These are phyloP conservation scores for Nycticryphes semicollaris DNA, from an alignment of 2,113 vertebrate species.

Conservation along the genomic window DNA sequence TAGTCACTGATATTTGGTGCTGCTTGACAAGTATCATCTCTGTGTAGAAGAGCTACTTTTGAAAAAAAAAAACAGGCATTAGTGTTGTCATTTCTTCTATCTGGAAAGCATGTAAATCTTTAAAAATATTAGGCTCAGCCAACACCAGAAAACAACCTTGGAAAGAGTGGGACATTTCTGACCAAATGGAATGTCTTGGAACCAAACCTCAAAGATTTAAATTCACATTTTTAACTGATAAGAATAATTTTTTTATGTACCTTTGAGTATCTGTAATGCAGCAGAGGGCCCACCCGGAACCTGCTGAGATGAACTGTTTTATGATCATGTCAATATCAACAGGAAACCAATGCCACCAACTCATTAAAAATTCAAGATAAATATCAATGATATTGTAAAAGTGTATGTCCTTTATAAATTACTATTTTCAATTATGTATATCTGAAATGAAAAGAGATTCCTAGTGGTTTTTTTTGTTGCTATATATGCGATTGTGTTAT, in stretches of 20 bases:
- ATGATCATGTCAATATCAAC: neutral
- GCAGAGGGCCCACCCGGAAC: neutral
- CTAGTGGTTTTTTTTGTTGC: neutral
- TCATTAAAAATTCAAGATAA: neutral
- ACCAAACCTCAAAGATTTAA: neutral
- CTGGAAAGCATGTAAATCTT: neutral
- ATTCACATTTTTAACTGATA: neutral
- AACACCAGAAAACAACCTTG: neutral
- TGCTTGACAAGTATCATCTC: neutral
- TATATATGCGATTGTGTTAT: neutral
- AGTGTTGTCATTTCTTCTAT: neutral
- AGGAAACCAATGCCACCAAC: neutral
- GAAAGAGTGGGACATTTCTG: neutral
- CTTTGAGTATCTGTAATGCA: neutral
- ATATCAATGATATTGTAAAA: neutral
- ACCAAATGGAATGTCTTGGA: neutral
- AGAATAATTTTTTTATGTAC: neutral
- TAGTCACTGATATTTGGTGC: neutral
- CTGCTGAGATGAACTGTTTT: neutral
- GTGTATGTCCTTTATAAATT: neutral
- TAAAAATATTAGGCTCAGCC: neutral
- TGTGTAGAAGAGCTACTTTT: neutral
- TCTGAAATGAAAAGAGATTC: neutral
- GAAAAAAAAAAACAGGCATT: neutral
- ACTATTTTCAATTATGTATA: neutral